phyloP scores from a whole-genome alignment of 2,113 vertebrate genomes.

The Nansenia antarctica region DNA sequence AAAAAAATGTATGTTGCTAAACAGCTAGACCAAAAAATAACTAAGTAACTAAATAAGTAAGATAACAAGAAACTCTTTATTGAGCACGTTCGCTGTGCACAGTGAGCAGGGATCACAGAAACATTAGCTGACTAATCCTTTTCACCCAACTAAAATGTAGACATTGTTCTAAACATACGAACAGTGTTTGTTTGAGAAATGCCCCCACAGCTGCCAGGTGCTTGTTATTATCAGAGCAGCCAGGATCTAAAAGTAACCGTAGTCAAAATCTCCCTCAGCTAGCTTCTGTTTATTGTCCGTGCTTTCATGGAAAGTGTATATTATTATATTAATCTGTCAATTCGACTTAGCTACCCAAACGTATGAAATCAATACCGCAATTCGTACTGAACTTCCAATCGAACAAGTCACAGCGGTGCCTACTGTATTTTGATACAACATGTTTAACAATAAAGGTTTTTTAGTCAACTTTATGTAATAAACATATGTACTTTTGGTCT shows the following conservation, averaged over 20 bases:
- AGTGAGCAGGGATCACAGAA: background rate
- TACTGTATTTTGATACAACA: background rate
- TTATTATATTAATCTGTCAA: background rate
- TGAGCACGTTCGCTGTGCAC: too few relatives aligned
- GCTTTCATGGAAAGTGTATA: constrained; percentile 42
- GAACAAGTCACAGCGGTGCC: background rate
- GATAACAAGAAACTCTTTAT: too few relatives aligned
- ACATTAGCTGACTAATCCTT: too few relatives aligned
- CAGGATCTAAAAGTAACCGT: constrained; percentile 38
- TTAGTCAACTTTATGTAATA: background rate
- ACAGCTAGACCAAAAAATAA: too few relatives aligned
- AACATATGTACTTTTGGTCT: too few relatives aligned
- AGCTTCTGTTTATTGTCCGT: constrained; percentile 38
- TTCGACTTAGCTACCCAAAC: constrained; percentile 25
- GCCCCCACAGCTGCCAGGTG: background rate
- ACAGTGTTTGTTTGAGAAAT: background rate
- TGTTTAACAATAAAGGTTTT: background rate
- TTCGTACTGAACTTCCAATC: background rate
- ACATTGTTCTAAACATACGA: too few relatives aligned
- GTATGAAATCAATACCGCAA: background rate
- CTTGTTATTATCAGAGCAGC: constrained; percentile 47
- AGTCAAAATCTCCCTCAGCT: constrained; percentile 49
- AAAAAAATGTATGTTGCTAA: too few relatives aligned
- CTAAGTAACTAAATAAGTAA: too few relatives aligned
- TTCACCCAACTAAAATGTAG: too few relatives aligned